Evolutionary conservation across 2,888 invertebrate species (phyloP), one percentile per base, ranked within the genome.

Genomic region (Chalcis sispes): DNA sequence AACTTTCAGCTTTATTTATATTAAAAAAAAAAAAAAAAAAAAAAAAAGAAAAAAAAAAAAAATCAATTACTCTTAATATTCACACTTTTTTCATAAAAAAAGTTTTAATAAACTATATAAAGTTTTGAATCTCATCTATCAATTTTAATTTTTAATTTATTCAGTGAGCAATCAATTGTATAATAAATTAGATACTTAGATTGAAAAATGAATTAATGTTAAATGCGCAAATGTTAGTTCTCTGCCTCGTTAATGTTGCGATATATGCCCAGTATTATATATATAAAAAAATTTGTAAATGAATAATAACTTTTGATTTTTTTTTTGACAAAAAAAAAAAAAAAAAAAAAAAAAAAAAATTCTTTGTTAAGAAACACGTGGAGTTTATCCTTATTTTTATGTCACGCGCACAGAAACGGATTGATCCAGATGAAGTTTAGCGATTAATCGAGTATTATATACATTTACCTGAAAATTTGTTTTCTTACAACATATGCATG

Each of bases 401-500:
- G 27, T 25, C 29, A 58, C 15, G 25, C 72, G 58, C 70, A 58
- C 70, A 66, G 18, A 48, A 50, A 62, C 67, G 18, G n/a, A 69
- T 67, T 61, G 18, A 50, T 58, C 20, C 46, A 29, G 36, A 54
- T 36, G 27, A 48, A 36, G 15, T 61, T 70, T 67, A 66, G 52
- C 23, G 32, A 65, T 32, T 65, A 36, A 52, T n/a, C 20, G 50
- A 62, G n/a, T 67, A 74, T 56, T 58, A 64, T 69, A 58, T 32
- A 72, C 46, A 74, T 64, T 64, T 69, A 69, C 25, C 40, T 64
- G 48, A 58, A 69, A 62, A 54, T 62, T 73, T 73, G 61, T 74
- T 67, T 74, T 54, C 73, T 67, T 67, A 70, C 36, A 64, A 50
- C 36, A 72, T 62, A 23, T 72, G 48, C 61, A 67, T 76, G 42